Percentiles rank a stretch among this genome's conserved stretches.
These are phyloP conservation scores for Schizopygopsis malacanthus DNA, from an alignment of 2,797 vertebrate genomes.

Conservation along the genomic window DNA sequence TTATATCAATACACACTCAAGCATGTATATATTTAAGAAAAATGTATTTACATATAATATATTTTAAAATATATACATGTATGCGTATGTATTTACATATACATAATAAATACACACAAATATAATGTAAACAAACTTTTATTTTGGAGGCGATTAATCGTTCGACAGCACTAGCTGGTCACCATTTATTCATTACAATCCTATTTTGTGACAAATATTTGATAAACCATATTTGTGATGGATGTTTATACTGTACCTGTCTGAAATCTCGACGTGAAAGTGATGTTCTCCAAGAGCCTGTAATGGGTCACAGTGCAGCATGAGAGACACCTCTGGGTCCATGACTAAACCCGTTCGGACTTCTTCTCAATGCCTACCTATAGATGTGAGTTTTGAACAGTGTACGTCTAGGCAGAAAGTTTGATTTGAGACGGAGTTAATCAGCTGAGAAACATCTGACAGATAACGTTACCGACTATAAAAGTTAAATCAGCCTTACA, in stretches of 20 bases:
- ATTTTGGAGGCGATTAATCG: neutral
- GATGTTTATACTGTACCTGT: slow-evolving; percentile 47
- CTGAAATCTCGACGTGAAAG: slow-evolving; percentile 55
- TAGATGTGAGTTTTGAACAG: neutral
- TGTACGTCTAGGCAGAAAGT: neutral
- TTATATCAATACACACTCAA: too few species aligned
- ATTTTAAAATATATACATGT: neutral
- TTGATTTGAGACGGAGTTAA: neutral
- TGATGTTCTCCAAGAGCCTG: slow-evolving; percentile 56
- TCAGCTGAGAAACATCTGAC: neutral
- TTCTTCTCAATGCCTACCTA: neutral
- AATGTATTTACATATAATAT: too few species aligned
- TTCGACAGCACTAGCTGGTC: neutral
- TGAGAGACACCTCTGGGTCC: slow-evolving; percentile 60
- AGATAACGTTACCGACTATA: neutral
- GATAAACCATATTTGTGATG: neutral
- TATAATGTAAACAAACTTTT: too few species aligned
- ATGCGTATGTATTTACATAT: neutral
- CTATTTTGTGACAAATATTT: neutral
- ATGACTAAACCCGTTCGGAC: slow-evolving; percentile 28
- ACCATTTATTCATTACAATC: neutral
- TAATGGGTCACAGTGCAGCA: slow-evolving; percentile 56
- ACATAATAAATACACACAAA: neutral
- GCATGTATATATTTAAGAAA: too few species aligned
- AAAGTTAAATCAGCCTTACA: neutral